Evolutionary conservation across 1,140 invertebrate species (phyloP), one percentile per base, ranked within the genome.

Genomic region (Dryas iulia): DNA sequence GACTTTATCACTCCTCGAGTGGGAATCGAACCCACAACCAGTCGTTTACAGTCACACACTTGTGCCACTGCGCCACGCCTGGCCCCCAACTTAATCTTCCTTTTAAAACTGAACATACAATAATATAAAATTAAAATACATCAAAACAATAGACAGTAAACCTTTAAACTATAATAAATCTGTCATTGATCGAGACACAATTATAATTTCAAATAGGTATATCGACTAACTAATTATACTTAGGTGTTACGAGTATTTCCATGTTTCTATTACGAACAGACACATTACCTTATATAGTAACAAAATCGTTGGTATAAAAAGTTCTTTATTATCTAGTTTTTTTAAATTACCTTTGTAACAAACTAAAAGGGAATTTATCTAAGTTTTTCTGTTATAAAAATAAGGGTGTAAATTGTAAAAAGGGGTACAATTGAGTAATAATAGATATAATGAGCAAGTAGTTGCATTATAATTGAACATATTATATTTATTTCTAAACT

Each of bases 151-250:
- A 14, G 7, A 21, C 39, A 21, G 1, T 47, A 10, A 47, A 47
- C 39, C 7, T 0, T 21, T 21, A 7, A 47, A 47, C 39, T 47
- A 21, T 47, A 53, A 62, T 62, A 69, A 62, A 63, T 63, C 52
- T 60, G 59, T 69, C 18, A 63, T 28, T 26, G 63, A 23, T 60
- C 65, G 54, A 57, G 57, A 67, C 35, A n/a, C 10, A 28, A 71
- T 71, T 74, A 71, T 70, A 61, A 39, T 66, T 74, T 70, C 57
- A 70, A 70, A 70, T 74, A n/a, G n/a, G n/a, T n/a, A 58, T 30
- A 66, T 66, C 58, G 23, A 35, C 61, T 33, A 35, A 66, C 67
- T 58, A 54, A n/a, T n/a, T n/a, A n/a, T n/a, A n/a, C n/a, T n/a
- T 59, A 53, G 33, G 59, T 67, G 59, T 39, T 60, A 31, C 65